Evolutionary conservation across 1,140 invertebrate species (phyloP).

Genomic region (Sycophila sp.): DNA sequence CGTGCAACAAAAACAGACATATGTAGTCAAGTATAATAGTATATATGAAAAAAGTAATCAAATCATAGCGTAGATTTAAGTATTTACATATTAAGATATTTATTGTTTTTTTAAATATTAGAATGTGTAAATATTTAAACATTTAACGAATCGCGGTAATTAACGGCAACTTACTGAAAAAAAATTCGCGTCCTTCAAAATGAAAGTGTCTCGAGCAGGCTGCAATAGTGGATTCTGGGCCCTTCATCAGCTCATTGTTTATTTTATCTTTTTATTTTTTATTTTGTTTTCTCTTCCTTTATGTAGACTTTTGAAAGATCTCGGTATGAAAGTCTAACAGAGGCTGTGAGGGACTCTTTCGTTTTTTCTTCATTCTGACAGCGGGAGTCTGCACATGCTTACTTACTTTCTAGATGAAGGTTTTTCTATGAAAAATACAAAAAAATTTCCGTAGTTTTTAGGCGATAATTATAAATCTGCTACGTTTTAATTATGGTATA

Average conservation of each 20-base stretch:
- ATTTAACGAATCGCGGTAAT: conserved; percentile 7
- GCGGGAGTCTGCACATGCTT: conserved; percentile 45
- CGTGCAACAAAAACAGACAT: conserved; percentile 32
- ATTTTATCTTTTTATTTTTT: conserved; percentile 1
- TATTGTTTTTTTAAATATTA: not conserved
- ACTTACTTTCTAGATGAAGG: conserved; percentile 50
- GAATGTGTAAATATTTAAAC: conserved; percentile 29
- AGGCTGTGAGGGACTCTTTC: conserved; percentile 54
- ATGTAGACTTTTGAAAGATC: conserved; percentile 44
- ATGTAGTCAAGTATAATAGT: conserved; percentile 34
- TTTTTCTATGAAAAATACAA: conserved; percentile 29
- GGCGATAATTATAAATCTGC: conserved; percentile 44
- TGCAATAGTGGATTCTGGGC: conserved; percentile 28
- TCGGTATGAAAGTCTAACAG: conserved; percentile 51
- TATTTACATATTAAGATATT: conserved; percentile 29
- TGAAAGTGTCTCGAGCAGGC: conserved; percentile 12
- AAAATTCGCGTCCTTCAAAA: conserved; percentile 28
- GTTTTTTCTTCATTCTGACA: conserved; percentile 40
- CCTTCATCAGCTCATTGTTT: conserved; percentile 1
- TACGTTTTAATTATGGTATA: conserved; percentile 43
- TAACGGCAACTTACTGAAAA: too few relatives aligned
- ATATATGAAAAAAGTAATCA: conserved; percentile 30
- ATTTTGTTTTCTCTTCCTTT: not conserved
- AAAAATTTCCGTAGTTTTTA: conserved; percentile 45
- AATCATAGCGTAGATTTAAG: conserved; percentile 25